These are phyloP conservation scores for Eupithecia subumbrata DNA, from an alignment of 2,888 invertebrate species.

Conservation along the genomic window DNA sequence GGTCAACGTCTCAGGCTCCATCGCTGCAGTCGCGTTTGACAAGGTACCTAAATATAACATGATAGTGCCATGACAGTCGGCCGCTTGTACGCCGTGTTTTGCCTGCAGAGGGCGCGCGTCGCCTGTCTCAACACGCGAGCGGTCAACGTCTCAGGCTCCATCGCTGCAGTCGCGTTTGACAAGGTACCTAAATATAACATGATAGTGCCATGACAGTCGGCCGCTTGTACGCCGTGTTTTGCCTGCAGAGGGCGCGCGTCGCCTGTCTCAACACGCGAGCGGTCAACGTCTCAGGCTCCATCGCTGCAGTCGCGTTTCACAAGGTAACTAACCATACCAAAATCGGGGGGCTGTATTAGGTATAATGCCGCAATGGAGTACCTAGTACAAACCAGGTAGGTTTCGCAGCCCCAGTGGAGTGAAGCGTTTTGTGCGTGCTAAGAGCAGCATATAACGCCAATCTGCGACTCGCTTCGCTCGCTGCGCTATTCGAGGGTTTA, in stretches of 20 bases:
- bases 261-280: conserved; percentile 96
- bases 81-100: no score
- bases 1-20: conserved; percentile 96
- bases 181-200: conserved; percentile 86
- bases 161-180: conserved; percentile 95
- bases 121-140: conserved; percentile 89
- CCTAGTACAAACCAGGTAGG: no score
- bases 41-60: conserved; percentile 83
- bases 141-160: conserved; percentile 96
- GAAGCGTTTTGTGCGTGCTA: no score
- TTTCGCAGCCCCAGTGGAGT: no score
- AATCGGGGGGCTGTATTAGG: no score
- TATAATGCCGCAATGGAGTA: no score
- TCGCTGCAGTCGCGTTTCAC: conserved; percentile 95
- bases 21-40: conserved; percentile 95
- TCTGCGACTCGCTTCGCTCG: no score
- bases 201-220: conserved; percentile 99
- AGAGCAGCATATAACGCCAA: no score
- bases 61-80: no score
- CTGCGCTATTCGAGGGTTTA: no score
- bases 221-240: conserved; percentile 93
- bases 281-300: conserved; percentile 96
- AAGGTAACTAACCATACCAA: conserved; percentile 69
- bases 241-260: conserved; percentile 90
- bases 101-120: conserved; percentile 67